phyloP scores from a whole-genome alignment of 1,140 invertebrate species.

The Heliconius congener region DNA sequence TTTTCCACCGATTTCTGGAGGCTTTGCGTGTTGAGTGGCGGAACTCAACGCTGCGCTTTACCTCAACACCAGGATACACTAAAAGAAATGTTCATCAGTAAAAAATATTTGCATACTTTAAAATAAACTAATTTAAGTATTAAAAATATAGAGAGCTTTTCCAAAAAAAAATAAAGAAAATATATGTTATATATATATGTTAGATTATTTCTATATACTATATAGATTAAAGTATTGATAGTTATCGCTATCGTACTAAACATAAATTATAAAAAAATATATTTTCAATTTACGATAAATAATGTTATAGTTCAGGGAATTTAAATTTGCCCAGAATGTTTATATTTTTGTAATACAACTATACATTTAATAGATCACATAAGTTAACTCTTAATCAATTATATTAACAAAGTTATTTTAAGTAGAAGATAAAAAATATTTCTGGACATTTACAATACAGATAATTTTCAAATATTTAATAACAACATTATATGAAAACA shows the following conservation, averaged over 20 bases:
- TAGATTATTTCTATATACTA: background rate
- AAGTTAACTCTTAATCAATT: constrained; percentile 22
- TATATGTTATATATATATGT: background rate
- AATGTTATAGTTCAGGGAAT: constrained; percentile 19
- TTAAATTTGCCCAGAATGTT: constrained; percentile 28
- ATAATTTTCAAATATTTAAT: constrained; percentile 35
- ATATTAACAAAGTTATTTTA: constrained; percentile 32
- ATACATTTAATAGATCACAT: constrained; percentile 28
- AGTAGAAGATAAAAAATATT: constrained; percentile 36
- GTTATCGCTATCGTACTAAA: background rate
- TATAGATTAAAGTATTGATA: background rate
- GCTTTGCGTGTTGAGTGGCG: too few relatives aligned
- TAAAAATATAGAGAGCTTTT: constrained; percentile 16
- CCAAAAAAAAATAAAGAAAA: background rate
- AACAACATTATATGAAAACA: constrained; percentile 58
- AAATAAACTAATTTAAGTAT: background rate
- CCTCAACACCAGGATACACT: background rate
- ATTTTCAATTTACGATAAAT: constrained; percentile 26
- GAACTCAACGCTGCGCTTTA: too few relatives aligned
- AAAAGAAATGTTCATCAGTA: background rate
- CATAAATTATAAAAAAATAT: constrained; percentile 14
- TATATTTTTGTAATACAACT: constrained; percentile 23
- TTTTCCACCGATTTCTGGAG: too few relatives aligned
- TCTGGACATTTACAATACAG: constrained; percentile 39
- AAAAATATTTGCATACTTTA: background rate